Evolutionary conservation across 2,113 vertebrate species (phyloP), one percentile per base, ranked within the genome.

Genomic region (Motacilla tschutschensis): DNA sequence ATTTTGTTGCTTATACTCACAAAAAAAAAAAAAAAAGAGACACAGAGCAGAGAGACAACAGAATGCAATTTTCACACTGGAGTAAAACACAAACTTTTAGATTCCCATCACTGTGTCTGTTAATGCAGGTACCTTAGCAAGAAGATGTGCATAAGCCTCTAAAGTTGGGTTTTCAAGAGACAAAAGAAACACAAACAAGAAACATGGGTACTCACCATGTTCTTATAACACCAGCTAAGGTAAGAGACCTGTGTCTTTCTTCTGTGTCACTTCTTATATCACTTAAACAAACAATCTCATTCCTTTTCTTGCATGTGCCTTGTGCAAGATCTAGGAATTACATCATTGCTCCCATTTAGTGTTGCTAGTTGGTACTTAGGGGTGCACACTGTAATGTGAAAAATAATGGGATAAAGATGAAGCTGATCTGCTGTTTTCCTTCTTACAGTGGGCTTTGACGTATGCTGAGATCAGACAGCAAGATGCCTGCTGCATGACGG

Each of bases 401-500:
- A 83, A 90, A 70, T 29, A 70, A 40, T 12, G 74, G 6, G 29
- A 46, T 57, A 57, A 60, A 31, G 21, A 51, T 38, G 20, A 81
- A 71, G 47, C 6, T 82, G 55, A 36, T 31, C n/a, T 40, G 21
- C 31, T 70, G 35, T 35, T 86, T 60, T 2, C 31, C 28, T 73
- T 43, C 25, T 43, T 57, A n/a, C 17, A 36, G 31, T 10, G 26
- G 48, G 44, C 33, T 91, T 83, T 44, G 62, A 64, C 2, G 2
- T 57, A 28, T 31, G 26, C 31, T 46, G 63, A 78, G 40, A 62
- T 47, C 16, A 9, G 44, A 67, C 25, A 72, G 6, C 8, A 65
- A 50, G 19, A 51, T 25, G 10, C 19, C 62, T 0, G 0, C 26
- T 59, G 13, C 31, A 24, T 21, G 31, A 24, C 4, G 44, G 25